Base-by-base conservation (phyloP, 1,140 invertebrate genomes). In the Armadillidium nasatum region DNA sequence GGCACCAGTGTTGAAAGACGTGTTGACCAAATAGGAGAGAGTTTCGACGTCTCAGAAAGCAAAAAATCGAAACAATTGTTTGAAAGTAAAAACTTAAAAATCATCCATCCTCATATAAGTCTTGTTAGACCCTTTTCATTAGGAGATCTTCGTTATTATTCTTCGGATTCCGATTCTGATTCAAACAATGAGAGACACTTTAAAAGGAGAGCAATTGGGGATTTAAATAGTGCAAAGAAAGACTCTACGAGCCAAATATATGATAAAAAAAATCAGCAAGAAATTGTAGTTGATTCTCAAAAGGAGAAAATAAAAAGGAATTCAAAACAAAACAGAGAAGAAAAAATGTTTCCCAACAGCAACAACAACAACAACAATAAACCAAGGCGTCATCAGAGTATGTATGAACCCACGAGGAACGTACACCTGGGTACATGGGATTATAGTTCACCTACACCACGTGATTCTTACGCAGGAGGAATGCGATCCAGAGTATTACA, bases 361-460 rank as follows among this genome's bases (percentile, higher is more conserved):
- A 76, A 44, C 71, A 72, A 60, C 33, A 72, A 15, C 50, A 54
- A 0, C 11, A 33, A 3, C 9, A 44, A 60, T 19, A 60, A 60
- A 60, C 77, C 77, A 10, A 60, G 77, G 19, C 70, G 77, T 15
- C 71, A 78, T 54, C 72, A 66, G 19, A 78, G 77, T 44, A 73
- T 78, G 54, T 68, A 76, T 19, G 77, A 78, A 46, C 50, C 69
- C 11, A 44, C 72, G 0, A 43, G 10, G 21, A 15, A 44, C 45
- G 15, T n/a, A 22, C 33, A 66, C 22, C 71, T 72, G 21, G 71
- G 72, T 54, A 44, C 54, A 7, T 10, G 68, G 33, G 50, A 43
- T 7, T 22, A 46, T 9, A n/a, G 60, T 21, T 21, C 13, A 45
- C 45, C 22, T 21, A 22, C 7, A 33, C 23, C 33, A 11, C 50